Evolutionary conservation across 2,888 invertebrate species (phyloP).

Genomic region (Meta bourneti): DNA sequence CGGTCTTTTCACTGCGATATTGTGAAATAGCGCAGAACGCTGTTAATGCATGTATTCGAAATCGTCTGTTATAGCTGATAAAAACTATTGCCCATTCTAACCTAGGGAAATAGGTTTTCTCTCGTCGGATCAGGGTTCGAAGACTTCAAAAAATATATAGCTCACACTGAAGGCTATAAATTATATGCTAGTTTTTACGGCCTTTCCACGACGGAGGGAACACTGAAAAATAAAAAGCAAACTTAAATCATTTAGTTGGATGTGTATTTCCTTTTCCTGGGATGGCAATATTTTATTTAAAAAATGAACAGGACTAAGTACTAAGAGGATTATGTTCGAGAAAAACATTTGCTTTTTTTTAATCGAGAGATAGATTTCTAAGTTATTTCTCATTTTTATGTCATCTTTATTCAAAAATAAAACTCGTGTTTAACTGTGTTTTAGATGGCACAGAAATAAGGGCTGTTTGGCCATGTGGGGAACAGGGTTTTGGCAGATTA

Average conservation of each 20-base stretch:
- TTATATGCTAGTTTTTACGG: conserved; percentile 59
- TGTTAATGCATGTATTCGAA: conserved; percentile 62
- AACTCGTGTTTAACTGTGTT: conserved; percentile 12
- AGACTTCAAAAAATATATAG: conserved; percentile 46
- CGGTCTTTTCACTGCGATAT: conserved; percentile 43
- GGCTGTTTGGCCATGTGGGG: not conserved
- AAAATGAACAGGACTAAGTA: conserved; percentile 38
- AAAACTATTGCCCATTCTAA: conserved; percentile 45
- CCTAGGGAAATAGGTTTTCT: conserved; percentile 33
- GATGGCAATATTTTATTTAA: conserved; percentile 63
- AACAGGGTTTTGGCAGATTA: conserved; percentile 55
- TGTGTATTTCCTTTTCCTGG: conserved; percentile 14
- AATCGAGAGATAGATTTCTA: not conserved
- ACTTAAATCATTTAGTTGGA: conserved; percentile 69
- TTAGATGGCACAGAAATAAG: conserved; percentile 13
- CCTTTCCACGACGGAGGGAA: conserved; percentile 14
- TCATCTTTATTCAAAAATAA: conserved; percentile 18
- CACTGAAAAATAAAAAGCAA: conserved; percentile 7
- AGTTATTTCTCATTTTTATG: conserved; percentile 19
- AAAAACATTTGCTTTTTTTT: conserved; percentile 56
- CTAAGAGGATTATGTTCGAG: conserved; percentile 60
- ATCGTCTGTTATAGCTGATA: conserved; percentile 64
- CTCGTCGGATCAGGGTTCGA: not conserved
- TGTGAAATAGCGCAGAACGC: conserved; percentile 69
- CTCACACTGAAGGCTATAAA: conserved; percentile 49